These are phyloP conservation scores for Pseudochaenichthys georgianus DNA, from an alignment of 2,797 vertebrate genomes.

Conservation along the genomic window DNA sequence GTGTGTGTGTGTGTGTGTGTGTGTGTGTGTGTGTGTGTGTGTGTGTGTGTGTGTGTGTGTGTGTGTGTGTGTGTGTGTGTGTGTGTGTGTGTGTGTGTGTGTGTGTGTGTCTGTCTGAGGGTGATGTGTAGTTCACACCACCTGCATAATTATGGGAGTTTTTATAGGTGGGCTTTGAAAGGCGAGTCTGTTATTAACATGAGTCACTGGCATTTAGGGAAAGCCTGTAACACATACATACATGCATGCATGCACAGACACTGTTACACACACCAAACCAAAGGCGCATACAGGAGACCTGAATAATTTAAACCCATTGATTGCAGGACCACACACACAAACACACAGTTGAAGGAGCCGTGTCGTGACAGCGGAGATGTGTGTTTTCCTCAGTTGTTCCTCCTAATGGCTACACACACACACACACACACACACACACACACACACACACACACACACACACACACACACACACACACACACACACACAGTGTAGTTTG, in stretches of 20 bases:
- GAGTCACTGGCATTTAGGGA: constrained; percentile 82
- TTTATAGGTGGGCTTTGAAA: constrained; percentile 83
- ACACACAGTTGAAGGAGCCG: constrained; percentile 30
- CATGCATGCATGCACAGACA: background rate
- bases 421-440: too few species aligned
- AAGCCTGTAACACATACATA: constrained; percentile 60
- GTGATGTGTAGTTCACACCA: constrained; percentile 70
- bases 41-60: too few species aligned
- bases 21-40: too few species aligned
- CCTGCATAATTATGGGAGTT: constrained; percentile 80
- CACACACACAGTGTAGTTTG: constrained; percentile 34
- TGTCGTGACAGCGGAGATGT: constrained; percentile 54
- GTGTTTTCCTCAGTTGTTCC: constrained; percentile 52
- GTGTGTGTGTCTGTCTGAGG: constrained; percentile 42
- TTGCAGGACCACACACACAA: constrained; percentile 55
- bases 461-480: constrained; percentile 28
- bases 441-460: constrained; percentile 16
- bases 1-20: too few species aligned
- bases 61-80: too few species aligned
- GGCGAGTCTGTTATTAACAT: constrained; percentile 81
- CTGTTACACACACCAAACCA: constrained; percentile 14
- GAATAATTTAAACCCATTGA: constrained; percentile 78
- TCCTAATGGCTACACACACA: constrained; percentile 42
- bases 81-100: background rate
- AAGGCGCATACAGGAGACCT: constrained; percentile 45